Conservation (phyloP, 2,888 invertebrate species). For the Ormyrus pomaceus region DNA sequence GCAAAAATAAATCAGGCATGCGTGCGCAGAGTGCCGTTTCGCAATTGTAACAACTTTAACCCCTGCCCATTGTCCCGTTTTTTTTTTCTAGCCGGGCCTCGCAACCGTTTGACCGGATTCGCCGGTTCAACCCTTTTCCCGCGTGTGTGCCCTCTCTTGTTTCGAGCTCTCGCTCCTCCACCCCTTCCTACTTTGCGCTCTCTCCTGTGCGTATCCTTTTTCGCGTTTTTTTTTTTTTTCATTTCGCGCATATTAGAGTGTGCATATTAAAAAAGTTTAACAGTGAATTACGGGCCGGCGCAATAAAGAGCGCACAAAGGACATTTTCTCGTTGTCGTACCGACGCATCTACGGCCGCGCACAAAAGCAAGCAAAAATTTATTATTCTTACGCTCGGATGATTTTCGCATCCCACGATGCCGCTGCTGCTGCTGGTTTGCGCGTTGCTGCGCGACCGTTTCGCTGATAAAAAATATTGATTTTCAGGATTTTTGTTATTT, state of each 20-base stretch:
- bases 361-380: conserved; percentile 37
- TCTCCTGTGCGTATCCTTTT: conserved; percentile 42
- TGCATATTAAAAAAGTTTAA: conserved; percentile 50
- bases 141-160: neutral
- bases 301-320: conserved; percentile 50
- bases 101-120: conserved; percentile 68
- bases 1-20: conserved; percentile 70
- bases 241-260: conserved; percentile 46
- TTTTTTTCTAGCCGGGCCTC: conserved; percentile 59
- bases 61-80: conserved; percentile 65
- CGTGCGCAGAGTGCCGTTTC: conserved; percentile 59
- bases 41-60: conserved; percentile 73
- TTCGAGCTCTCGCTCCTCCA: neutral
- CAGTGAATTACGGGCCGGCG: conserved; percentile 50
- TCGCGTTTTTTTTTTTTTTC: conserved; percentile 47
- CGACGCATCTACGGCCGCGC: neutral
- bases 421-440: neutral
- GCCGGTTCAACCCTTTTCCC: conserved; percentile 55
- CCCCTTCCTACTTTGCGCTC: conserved; percentile 13
- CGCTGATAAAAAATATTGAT: no score
- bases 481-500: no score
- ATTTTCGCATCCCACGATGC: neutral
- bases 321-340: conserved; percentile 34
- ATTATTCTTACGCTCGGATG: conserved; percentile 21
- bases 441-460: no score